Conservation (phyloP, 2,888 invertebrate species). For the Xanthia icteritia region DNA sequence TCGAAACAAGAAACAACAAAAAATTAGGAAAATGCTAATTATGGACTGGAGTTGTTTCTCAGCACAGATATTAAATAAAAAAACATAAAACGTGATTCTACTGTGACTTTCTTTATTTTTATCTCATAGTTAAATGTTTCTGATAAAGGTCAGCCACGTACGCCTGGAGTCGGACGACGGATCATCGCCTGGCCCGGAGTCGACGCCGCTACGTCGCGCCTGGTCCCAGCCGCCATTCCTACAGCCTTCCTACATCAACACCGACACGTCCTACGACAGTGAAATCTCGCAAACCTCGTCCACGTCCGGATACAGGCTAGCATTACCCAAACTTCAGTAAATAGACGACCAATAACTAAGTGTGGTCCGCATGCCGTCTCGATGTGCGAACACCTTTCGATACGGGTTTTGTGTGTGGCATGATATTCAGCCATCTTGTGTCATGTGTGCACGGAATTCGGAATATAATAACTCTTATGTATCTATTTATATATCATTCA, state of each 20-base stretch:
- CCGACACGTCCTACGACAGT: slow-evolving; percentile 95
- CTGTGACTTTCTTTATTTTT: neutral
- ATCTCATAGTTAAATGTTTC: neutral
- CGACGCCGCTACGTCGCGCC: slow-evolving; percentile 82
- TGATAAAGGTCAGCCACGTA: slow-evolving; percentile 74
- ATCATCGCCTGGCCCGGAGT: slow-evolving; percentile 81
- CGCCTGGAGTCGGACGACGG: slow-evolving; percentile 85
- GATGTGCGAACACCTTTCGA: slow-evolving; percentile 61
- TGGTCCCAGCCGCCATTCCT: slow-evolving; percentile 82
- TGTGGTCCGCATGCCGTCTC: slow-evolving; percentile 63
- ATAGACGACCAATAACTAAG: slow-evolving; percentile 62
- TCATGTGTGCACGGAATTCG: slow-evolving; percentile 48
- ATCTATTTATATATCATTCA: slow-evolving; percentile 44
- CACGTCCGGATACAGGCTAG: slow-evolving; percentile 95
- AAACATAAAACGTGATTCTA: neutral
- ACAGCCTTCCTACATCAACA: slow-evolving; percentile 78
- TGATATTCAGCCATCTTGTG: slow-evolving; percentile 49
- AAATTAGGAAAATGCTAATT: neutral
- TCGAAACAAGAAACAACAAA: no score
- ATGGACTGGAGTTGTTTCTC: neutral
- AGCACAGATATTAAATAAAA: neutral
- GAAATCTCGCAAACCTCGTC: slow-evolving; percentile 96
- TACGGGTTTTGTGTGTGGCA: slow-evolving; percentile 60
- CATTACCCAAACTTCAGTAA: slow-evolving; percentile 73
- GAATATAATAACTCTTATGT: slow-evolving; percentile 20